Percentiles rank a stretch among this genome's conserved stretches.
Evolutionary conservation across 1,140 invertebrate species (phyloP).

Genomic region (Parapsyche elsis): DNA sequence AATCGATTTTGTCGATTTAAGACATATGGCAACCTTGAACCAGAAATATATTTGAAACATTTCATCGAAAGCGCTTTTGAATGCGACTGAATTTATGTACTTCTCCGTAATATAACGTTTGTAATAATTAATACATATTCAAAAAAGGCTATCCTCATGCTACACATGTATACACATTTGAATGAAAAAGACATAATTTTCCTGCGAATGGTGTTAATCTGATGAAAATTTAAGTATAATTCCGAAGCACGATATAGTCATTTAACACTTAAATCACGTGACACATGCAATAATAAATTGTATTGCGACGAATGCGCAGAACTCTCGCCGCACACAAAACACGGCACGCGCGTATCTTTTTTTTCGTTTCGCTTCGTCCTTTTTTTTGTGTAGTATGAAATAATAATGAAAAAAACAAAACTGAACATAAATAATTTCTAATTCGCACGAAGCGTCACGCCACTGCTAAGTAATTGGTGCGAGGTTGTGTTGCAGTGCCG

Average conservation of each 20-base stretch:
- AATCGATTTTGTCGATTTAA: too few relatives aligned
- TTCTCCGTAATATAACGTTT: too few relatives aligned
- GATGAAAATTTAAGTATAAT: not conserved
- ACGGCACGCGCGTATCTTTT: not conserved
- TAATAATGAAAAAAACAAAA: not conserved
- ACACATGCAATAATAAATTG: not conserved
- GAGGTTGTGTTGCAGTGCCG: constrained; percentile 6
- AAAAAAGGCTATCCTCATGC: too few relatives aligned
- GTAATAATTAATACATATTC: too few relatives aligned
- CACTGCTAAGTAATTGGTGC: constrained; percentile 13
- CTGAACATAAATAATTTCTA: constrained; percentile 14
- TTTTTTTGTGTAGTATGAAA: not conserved
- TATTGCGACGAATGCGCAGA: not conserved
- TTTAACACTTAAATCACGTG: constrained; percentile 16
- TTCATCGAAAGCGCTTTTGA: too few relatives aligned
- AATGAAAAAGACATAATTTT: too few relatives aligned
- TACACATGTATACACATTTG: too few relatives aligned
- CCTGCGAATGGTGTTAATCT: too few relatives aligned
- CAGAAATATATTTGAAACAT: too few relatives aligned
- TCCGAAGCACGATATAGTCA: not conserved
- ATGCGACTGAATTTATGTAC: too few relatives aligned
- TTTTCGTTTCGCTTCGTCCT: not conserved
- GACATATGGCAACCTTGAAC: too few relatives aligned
- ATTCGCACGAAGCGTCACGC: constrained; percentile 4
- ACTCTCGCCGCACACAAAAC: not conserved